Evolutionary conservation across 2,113 vertebrate species (phyloP).

Genomic region (Galeopterus variegatus): DNA sequence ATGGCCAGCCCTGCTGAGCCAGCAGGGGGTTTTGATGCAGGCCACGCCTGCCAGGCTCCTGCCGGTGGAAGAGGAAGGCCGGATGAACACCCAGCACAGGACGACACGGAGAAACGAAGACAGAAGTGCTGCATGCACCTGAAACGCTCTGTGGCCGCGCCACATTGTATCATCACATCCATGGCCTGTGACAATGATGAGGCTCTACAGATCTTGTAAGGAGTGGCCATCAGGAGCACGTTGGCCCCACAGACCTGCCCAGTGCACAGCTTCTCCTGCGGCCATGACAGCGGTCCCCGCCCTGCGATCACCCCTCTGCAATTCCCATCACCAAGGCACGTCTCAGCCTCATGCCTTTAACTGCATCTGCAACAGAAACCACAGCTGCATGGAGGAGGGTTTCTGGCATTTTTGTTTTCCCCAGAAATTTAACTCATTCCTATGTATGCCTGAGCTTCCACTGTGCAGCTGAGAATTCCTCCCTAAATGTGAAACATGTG

Average conservation of each 20-base stretch:
- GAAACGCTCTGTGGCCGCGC: too few relatives aligned
- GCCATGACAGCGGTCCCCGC: too few relatives aligned
- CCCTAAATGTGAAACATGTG: slow-evolving; percentile 73
- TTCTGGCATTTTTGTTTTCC: slow-evolving; percentile 76
- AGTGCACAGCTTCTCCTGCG: too few relatives aligned
- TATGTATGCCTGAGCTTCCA: not conserved
- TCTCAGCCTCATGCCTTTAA: slow-evolving; percentile 65
- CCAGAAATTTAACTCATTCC: slow-evolving; percentile 78
- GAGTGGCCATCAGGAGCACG: too few relatives aligned
- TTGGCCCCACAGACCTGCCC: too few relatives aligned
- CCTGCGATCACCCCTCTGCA: not conserved
- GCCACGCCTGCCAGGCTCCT: not conserved
- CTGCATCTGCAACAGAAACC: slow-evolving; percentile 73
- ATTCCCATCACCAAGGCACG: slow-evolving; percentile 45
- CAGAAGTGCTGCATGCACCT: too few relatives aligned
- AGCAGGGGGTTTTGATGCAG: too few relatives aligned
- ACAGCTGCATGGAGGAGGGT: slow-evolving; percentile 59
- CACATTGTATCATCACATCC: too few relatives aligned
- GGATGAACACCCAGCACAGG: not conserved
- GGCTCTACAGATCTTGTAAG: too few relatives aligned
- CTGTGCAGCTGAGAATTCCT: slow-evolving; percentile 38
- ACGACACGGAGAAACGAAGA: not conserved
- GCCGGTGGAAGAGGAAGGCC: not conserved
- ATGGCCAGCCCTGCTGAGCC: too few relatives aligned
- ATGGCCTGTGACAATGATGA: too few relatives aligned